Base-by-base conservation (phyloP, 2,797 vertebrate species). In the Florisuga fusca region DNA sequence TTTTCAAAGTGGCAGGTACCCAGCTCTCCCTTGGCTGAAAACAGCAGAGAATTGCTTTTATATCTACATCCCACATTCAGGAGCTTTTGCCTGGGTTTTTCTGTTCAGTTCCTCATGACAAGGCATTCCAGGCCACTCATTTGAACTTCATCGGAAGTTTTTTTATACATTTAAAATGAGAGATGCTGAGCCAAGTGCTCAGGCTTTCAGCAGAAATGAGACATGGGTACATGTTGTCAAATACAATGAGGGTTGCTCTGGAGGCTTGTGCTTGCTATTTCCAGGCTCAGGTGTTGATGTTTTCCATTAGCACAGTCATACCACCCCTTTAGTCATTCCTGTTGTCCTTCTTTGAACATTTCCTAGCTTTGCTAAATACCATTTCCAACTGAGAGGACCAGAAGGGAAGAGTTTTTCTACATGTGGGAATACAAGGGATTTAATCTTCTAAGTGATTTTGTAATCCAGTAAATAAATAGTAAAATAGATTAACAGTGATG, bases 1-100 rank as follows among this genome's bases (percentile, higher is more conserved):
- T 78, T 96, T 96, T 58, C 57, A 79, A 92, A 95, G 89, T 89
- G 79, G 93, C 94, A 94, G 93, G 89, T 92, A 87, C 84, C 73
- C 89, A 95, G 84, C 55, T 66, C 84, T 95, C 33, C 79, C 73
- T 94, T 86, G 59, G 89, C 87, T 97, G 89, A 81, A 93, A 94
- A 72, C 87, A 92, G 82, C 69, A 80, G 58, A 93, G 68, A 85
- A 59, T 75, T 89, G 90, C 91, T 96, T 94, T 91, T 79, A 45
- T 59, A 78, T 71, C 66, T 78, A 50, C 89, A 64, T 96, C 92
- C 92, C 73, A 92, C 89, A 0, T 53, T 43, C 31, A 69, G 38
- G 58, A 93, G 62, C 7, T 89, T 84, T 91, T 91, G 76, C 84
- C 73, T 91, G 72, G 38, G 15, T 63, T 91, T 95, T 78, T 95